Conservation (phyloP, 2,797 vertebrate genomes). For the Nyctibius grandis region DNA sequence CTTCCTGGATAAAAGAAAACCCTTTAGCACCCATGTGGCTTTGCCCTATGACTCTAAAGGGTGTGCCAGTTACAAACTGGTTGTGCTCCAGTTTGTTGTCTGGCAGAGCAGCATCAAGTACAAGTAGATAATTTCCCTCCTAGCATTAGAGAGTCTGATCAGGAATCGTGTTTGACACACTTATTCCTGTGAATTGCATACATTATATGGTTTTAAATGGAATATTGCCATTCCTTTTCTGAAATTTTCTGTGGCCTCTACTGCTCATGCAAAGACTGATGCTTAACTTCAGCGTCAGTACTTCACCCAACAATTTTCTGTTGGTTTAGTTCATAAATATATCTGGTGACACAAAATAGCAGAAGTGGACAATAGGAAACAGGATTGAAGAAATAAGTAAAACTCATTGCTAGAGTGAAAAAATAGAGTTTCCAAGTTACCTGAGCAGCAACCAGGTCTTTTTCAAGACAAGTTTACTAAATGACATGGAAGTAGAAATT, state of each 20-base stretch:
- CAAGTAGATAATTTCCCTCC: background rate
- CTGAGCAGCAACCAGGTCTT: background rate
- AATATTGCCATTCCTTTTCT: background rate
- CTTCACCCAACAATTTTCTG: background rate
- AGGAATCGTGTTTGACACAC: background rate
- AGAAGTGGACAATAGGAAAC: background rate
- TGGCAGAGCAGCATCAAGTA: background rate
- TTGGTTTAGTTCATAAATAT: background rate
- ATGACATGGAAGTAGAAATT: background rate
- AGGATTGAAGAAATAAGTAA: background rate
- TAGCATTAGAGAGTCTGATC: background rate
- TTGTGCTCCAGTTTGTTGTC: background rate
- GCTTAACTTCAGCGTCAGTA: background rate
- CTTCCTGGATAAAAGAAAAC: background rate
- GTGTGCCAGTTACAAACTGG: background rate
- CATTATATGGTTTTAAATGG: background rate
- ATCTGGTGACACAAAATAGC: background rate
- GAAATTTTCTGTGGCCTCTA: background rate
- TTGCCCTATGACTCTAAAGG: background rate
- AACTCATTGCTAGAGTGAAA: background rate
- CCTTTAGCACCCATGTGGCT: background rate
- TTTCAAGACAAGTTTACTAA: background rate
- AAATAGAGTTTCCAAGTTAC: background rate
- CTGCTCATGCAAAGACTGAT: background rate
- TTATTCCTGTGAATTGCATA: background rate